Percentiles rank a stretch among this genome's conserved stretches.
These are phyloP conservation scores for Atlantisia rogersi DNA, from an alignment of 2,113 vertebrate species.

Conservation along the genomic window DNA sequence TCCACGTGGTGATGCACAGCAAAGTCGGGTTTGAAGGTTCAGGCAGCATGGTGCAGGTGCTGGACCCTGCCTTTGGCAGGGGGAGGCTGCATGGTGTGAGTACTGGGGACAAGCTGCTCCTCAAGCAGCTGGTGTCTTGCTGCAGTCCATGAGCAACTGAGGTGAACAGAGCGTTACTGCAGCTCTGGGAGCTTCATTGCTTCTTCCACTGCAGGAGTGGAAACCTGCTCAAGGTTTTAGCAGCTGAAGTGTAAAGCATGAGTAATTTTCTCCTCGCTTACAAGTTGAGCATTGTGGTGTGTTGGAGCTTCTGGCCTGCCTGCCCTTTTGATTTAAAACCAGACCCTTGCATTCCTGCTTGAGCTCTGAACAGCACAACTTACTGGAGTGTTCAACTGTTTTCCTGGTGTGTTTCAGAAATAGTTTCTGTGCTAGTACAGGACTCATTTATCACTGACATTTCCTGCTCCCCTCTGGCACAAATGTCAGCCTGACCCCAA, in stretches of 20 bases:
- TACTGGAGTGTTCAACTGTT: background rate
- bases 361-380: background rate
- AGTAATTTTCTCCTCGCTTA: background rate
- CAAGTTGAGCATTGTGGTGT: background rate
- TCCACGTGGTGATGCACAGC: accelerated
- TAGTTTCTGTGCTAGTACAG: background rate
- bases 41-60: background rate
- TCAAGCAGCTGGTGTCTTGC: accelerated
- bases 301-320: background rate
- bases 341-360: background rate
- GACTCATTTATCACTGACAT: background rate
- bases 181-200: background rate
- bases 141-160: background rate
- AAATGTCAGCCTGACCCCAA: conserved; percentile 7
- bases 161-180: accelerated
- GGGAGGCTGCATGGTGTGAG: accelerated
- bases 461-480: background rate
- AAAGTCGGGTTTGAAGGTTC: background rate
- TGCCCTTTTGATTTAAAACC: background rate
- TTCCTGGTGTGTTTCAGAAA: background rate
- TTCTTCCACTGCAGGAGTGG: background rate
- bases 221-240: background rate
- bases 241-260: background rate
- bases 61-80: background rate
- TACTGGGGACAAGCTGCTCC: background rate